Percentiles rank a stretch among this genome's conserved stretches.
phyloP scores from a whole-genome alignment of 2,888 invertebrate species.

The Plusia festucae region DNA sequence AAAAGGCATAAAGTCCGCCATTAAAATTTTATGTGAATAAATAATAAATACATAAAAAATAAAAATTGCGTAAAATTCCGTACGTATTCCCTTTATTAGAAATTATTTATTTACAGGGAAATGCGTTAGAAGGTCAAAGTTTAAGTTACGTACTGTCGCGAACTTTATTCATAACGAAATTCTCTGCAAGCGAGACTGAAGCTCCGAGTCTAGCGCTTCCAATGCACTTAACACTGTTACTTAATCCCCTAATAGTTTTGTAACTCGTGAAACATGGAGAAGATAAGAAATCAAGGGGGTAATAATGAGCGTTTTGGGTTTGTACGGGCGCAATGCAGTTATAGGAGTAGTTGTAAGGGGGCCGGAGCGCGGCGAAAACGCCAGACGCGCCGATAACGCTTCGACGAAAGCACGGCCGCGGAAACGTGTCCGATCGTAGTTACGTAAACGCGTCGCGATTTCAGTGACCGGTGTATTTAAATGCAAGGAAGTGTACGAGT shows the following conservation, averaged over 20 bases:
- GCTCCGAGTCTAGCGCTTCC: constrained; percentile 16
- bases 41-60: no score
- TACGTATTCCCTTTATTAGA: background rate
- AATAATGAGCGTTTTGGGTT: constrained; percentile 55
- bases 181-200: constrained; percentile 18
- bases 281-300: constrained; percentile 48
- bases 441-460: constrained; percentile 69
- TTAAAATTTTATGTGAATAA: no score
- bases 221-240: constrained; percentile 13
- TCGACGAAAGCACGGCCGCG: constrained; percentile 79
- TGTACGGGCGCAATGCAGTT: constrained; percentile 85
- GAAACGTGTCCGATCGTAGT: constrained; percentile 57
- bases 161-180: constrained; percentile 28
- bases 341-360: constrained; percentile 69
- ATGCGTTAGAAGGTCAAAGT: constrained; percentile 18
- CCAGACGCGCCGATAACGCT: constrained; percentile 82
- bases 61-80: constrained; percentile 29
- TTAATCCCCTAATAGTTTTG: constrained; percentile 13
- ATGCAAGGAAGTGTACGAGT: constrained; percentile 45
- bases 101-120: background rate
- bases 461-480: constrained; percentile 50
- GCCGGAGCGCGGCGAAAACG: constrained; percentile 68
- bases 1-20: no score
- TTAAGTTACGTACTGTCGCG: constrained; percentile 13
- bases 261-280: constrained; percentile 7